Evolutionary conservation across 2,113 vertebrate genomes (phyloP), one percentile per base, ranked within the genome.

Genomic region (Ramphastos sulfuratus): DNA sequence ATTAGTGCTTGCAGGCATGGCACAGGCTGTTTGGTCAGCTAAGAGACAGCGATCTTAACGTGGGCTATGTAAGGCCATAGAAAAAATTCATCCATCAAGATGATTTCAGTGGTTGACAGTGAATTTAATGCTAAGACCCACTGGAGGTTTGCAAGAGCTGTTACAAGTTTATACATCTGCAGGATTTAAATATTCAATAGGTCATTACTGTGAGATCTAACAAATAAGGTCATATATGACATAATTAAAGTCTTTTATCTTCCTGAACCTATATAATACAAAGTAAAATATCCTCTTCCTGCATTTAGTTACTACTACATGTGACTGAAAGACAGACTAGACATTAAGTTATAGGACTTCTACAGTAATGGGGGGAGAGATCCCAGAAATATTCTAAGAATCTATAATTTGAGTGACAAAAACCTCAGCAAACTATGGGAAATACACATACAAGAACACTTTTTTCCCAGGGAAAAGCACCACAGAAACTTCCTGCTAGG

Each of bases 1-100:
- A 86, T 60, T 10, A 84, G 65, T 13, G 10, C 44, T 61, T 42
- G 58, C 61, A 88, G 21, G 55, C 14, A 48, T 3, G 20, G 71
- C 63, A 75, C 23, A 28, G 56, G 46, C 70, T 65, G 30, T 10
- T 33, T 63, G 54, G 31, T 7, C 52, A 72, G 35, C 66, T 48
- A 42, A n/a, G 13, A 37, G 28, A 42, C 58, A 79, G 18, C 1
- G 20, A 84, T 35, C 63, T 54, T 25, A 50, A 30, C 0, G 0
- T 2, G 52, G 54, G 50, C 42, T 42, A 1, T 1, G 24, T 17
- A 73, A 67, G 85, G 39, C 67, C 44, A 71, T 0, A 16, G 55
- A 52, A 56, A 52, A 27, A 44, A 18, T 20, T 60, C 37, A 85
- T 55, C 35, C 66, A 74, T 16, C 55, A 48, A 15, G 25, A 21